These are phyloP conservation scores for Leucoraja ocellata DNA, from an alignment of 2,797 vertebrate genomes.

Conservation along the genomic window DNA sequence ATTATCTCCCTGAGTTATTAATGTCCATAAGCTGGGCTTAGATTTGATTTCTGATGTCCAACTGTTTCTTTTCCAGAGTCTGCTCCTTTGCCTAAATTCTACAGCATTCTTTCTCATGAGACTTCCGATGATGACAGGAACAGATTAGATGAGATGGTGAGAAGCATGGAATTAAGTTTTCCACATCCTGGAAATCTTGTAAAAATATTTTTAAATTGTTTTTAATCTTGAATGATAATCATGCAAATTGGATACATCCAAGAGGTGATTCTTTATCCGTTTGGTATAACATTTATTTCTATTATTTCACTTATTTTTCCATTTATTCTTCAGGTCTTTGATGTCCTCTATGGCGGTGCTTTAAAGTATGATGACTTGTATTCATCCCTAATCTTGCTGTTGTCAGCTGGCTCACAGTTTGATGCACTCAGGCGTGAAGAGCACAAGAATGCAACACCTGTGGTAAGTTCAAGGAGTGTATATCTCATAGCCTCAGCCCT, in stretches of 20 bases:
- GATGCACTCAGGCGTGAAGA: constrained; percentile 84
- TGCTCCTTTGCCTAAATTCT: constrained; percentile 83
- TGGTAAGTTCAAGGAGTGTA: constrained; percentile 63
- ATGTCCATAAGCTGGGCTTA: not conserved
- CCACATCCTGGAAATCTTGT: not conserved
- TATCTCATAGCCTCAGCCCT: not conserved
- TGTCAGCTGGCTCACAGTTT: constrained; percentile 86
- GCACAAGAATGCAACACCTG: constrained; percentile 74
- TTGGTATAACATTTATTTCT: not conserved
- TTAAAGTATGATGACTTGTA: constrained; percentile 87
- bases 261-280: not conserved
- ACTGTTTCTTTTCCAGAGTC: constrained; percentile 58
- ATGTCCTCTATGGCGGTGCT: constrained; percentile 76
- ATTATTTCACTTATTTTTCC: not conserved
- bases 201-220: not conserved
- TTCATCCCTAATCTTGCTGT: constrained; percentile 69
- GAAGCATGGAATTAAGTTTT: not conserved
- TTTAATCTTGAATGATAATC: not conserved
- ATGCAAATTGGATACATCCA: not conserved
- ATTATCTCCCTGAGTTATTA: not conserved
- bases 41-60: not conserved
- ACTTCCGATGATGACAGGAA: constrained; percentile 87
- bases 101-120: constrained; percentile 87
- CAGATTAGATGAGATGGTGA: constrained; percentile 77
- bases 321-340: constrained; percentile 68